Evolutionary conservation across 2,113 vertebrate genomes (phyloP).

Genomic region (Irena cyanogastra): DNA sequence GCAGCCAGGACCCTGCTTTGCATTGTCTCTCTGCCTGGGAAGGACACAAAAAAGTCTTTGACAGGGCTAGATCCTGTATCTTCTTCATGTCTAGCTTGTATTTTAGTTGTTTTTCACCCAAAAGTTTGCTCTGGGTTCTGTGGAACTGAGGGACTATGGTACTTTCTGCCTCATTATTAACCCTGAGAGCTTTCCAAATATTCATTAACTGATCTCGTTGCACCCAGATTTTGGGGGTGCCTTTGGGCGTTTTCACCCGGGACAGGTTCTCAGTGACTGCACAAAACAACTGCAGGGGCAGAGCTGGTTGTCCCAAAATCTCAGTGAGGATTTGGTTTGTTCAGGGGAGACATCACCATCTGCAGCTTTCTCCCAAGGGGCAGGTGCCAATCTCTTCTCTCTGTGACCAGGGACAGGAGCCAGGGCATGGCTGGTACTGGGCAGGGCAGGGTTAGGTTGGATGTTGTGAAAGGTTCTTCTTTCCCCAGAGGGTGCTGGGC

Average conservation of each 20-base stretch:
- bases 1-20: not conserved
- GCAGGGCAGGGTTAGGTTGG: fast-evolving
- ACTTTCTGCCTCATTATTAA: not conserved
- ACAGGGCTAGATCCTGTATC: not conserved
- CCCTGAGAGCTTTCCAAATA: not conserved
- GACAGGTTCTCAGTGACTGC: not conserved
- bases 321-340: not conserved
- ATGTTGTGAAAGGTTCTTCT: fast-evolving
- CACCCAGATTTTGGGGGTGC: not conserved
- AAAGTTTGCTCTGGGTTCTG: not conserved
- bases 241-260: not conserved
- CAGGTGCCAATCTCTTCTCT: not conserved
- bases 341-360: no score
- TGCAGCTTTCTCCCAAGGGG: not conserved
- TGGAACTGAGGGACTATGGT: not conserved
- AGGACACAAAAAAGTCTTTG: not conserved
- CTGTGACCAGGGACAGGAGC: not conserved
- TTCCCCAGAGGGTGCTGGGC: not conserved
- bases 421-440: fast-evolving
- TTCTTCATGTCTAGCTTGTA: not conserved
- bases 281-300: not conserved
- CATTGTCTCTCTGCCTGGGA: not conserved
- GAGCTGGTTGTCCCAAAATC: not conserved
- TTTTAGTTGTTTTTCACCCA: not conserved
- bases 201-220: not conserved